These are phyloP conservation scores for Callyntrura sp. DNA, from an alignment of 2,888 invertebrate genomes.

Conservation along the genomic window DNA sequence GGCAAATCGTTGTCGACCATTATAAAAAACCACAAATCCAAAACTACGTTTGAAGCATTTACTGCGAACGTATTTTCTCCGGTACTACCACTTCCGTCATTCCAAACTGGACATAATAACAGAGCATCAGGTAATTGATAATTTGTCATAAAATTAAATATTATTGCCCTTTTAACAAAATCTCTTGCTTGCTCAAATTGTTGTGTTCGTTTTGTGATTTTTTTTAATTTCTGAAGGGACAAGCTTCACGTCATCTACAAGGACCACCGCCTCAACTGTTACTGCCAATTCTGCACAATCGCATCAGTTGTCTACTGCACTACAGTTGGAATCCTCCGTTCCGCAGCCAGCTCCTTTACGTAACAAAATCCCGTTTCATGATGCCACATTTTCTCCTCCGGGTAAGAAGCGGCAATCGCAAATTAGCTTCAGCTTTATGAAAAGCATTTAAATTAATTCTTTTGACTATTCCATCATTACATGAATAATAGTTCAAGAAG, in stretches of 20 bases:
- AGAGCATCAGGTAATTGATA: conserved; percentile 85
- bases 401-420: conserved; percentile 70
- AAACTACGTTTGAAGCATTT: conserved; percentile 96
- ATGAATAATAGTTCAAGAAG: too few relatives aligned
- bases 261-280: conserved; percentile 72
- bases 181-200: too few relatives aligned
- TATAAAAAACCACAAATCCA: conserved; percentile 93
- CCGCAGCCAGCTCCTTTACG: conserved; percentile 58
- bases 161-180: too few relatives aligned
- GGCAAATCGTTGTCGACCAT: conserved; percentile 94
- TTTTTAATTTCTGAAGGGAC: conserved; percentile 46
- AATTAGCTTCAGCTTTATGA: background rate
- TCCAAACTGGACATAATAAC: conserved; percentile 85
- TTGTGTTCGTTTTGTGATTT: conserved; percentile 41
- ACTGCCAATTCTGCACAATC: conserved; percentile 75
- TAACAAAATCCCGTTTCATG: conserved; percentile 72
- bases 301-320: conserved; percentile 73
- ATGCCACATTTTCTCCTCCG: conserved; percentile 78
- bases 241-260: conserved; percentile 78
- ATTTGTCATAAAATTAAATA: too few relatives aligned
- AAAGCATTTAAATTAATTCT: conserved; percentile 13
- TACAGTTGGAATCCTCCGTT: conserved; percentile 75
- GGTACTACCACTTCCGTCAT: conserved; percentile 87
- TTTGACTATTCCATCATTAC: too few relatives aligned
- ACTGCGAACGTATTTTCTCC: conserved; percentile 90